These are phyloP conservation scores for Gallinago paraguaiae DNA, from an alignment of 2,113 vertebrate species.

Conservation along the genomic window DNA sequence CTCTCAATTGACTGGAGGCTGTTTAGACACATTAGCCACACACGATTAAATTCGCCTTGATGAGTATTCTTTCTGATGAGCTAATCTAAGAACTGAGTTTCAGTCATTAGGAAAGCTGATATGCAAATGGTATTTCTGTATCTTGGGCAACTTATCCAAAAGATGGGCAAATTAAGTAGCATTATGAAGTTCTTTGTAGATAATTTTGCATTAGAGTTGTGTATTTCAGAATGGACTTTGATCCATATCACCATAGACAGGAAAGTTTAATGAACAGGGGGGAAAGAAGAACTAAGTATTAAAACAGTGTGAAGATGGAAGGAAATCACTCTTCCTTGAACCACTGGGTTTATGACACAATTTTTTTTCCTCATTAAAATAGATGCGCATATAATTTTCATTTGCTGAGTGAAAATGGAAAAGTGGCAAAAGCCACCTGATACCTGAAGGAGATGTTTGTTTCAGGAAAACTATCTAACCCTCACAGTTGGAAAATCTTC, in stretches of 20 bases:
- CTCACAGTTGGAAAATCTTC: neutral
- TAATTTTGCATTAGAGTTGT: neutral
- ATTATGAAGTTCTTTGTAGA: neutral
- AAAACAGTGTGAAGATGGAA: neutral
- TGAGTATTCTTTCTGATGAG: constrained; percentile 12
- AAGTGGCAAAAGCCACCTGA: neutral
- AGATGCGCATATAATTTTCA: neutral
- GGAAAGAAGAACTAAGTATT: neutral
- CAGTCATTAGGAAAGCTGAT: constrained; percentile 4
- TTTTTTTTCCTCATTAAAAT: neutral
- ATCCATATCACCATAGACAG: neutral
- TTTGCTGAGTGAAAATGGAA: neutral
- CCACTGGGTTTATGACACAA: neutral
- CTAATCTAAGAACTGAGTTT: neutral
- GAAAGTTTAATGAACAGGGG: neutral
- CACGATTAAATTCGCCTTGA: neutral
- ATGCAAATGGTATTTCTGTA: neutral
- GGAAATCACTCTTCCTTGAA: neutral
- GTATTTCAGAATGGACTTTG: neutral
- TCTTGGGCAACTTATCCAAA: neutral
- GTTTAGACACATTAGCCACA: neutral
- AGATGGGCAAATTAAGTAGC: neutral
- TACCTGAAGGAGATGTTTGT: neutral
- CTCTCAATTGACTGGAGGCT: neutral
- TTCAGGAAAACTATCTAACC: neutral